Percentiles rank a stretch among this genome's conserved stretches.
phyloP scores from a whole-genome alignment of 2,113 vertebrate genomes.

The Oncorhynchus nerka region DNA sequence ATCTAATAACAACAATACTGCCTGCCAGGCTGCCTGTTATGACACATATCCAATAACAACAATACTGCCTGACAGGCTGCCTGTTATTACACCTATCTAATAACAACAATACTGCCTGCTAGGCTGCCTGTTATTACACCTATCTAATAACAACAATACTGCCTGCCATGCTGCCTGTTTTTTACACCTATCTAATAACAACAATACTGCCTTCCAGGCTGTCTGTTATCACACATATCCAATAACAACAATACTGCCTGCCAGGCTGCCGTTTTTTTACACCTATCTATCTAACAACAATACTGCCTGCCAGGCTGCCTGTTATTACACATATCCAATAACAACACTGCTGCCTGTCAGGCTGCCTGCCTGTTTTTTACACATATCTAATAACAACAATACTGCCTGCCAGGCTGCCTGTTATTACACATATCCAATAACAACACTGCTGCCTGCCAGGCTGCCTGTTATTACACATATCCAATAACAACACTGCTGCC shows the following conservation, averaged over 20 bases:
- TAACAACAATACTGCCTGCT: not conserved
- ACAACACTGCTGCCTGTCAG: too few species aligned
- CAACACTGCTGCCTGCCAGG: not conserved
- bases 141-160: not conserved
- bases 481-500: too few species aligned
- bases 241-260: not conserved
- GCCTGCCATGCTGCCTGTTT: not conserved
- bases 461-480: not conserved
- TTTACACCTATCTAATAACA: not conserved
- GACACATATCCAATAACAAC: not conserved
- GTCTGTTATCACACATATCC: too few species aligned
- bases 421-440: too few species aligned
- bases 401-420: too few species aligned
- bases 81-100: too few species aligned
- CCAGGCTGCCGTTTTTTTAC: too few species aligned
- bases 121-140: too few species aligned
- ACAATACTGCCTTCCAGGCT: too few species aligned
- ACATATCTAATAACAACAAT: not conserved
- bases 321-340: not conserved
- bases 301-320: not conserved
- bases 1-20: not conserved
- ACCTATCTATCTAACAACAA: not conserved
- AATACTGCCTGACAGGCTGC: too few species aligned
- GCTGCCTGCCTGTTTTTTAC: too few species aligned
- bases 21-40: not conserved